A percentile compares a stretch with the other conserved stretches of the same genome.
Evolutionary conservation across 2,113 vertebrate genomes (phyloP).

Genomic region (Salminus brasiliensis): DNA sequence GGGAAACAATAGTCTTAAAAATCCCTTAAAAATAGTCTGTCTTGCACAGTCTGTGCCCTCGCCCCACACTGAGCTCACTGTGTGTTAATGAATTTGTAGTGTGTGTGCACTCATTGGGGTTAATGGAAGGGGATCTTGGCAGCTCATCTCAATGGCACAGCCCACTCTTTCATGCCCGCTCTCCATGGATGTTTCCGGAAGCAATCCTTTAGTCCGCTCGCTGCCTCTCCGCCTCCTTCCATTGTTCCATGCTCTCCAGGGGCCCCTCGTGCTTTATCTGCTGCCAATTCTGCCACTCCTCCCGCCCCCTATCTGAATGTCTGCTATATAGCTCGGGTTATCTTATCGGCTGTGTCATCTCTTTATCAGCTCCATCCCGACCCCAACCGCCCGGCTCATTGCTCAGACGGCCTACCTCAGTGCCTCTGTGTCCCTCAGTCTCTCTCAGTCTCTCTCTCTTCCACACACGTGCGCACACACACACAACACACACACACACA

Average conservation of each 20-base stretch:
- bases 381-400: slow-evolving; percentile 57
- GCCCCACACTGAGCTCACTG: slow-evolving; percentile 1
- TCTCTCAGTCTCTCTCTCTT: slow-evolving; percentile 20
- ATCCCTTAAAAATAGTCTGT: neutral
- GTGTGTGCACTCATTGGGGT: slow-evolving; percentile 51
- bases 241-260: slow-evolving; percentile 66
- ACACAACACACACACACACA: no score
- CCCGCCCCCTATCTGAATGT: slow-evolving; percentile 64
- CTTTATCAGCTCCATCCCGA: slow-evolving; percentile 64
- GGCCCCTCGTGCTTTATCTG: slow-evolving; percentile 60
- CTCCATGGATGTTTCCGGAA: slow-evolving; percentile 72
- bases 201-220: slow-evolving; percentile 66
- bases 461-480: slow-evolving; percentile 34
- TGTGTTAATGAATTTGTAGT: slow-evolving; percentile 54
- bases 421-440: slow-evolving; percentile 33
- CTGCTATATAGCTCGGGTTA: slow-evolving; percentile 65
- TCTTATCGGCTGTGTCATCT: slow-evolving; percentile 73
- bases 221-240: slow-evolving; percentile 70
- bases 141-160: slow-evolving; percentile 49
- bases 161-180: slow-evolving; percentile 61
- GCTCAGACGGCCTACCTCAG: slow-evolving; percentile 37
- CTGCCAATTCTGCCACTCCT: slow-evolving; percentile 60
- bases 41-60: neutral
- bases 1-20: no score
- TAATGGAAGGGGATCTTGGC: slow-evolving; percentile 55